Conservation (phyloP, 2,888 invertebrate species). For the Apamea epomidion region DNA sequence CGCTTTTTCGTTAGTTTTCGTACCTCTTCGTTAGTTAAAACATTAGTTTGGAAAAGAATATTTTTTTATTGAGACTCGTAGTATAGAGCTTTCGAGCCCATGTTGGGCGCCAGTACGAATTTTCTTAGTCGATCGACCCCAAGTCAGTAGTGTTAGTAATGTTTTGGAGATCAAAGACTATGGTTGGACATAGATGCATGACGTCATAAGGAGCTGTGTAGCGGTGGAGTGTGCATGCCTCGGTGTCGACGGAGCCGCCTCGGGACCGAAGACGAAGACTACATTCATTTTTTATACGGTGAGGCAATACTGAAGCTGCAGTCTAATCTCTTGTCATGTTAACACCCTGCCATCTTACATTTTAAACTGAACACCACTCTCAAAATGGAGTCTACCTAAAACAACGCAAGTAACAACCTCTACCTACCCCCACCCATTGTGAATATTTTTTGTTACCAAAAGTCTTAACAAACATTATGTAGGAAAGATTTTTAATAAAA, state of each 20-base stretch:
- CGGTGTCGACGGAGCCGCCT: conserved; percentile 70
- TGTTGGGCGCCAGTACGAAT: conserved; percentile 79
- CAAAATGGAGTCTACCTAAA: background rate
- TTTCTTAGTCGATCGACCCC: conserved; percentile 71
- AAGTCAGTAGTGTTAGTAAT: conserved; percentile 69
- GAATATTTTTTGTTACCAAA: conserved; percentile 1
- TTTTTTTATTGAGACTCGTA: conserved; percentile 77
- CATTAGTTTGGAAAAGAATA: conserved; percentile 70
- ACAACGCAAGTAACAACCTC: background rate
- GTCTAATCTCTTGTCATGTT: conserved; percentile 64
- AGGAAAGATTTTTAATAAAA: conserved; percentile 6
- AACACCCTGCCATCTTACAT: conserved; percentile 13
- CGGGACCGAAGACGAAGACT: conserved; percentile 72
- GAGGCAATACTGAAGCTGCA: conserved; percentile 74
- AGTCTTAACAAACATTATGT: background rate
- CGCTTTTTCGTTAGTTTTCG: conserved; percentile 85
- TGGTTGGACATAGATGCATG: conserved; percentile 85
- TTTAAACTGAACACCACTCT: background rate
- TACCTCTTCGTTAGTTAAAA: conserved; percentile 73
- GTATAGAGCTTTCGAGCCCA: conserved; percentile 82
- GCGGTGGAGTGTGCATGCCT: conserved; percentile 84
- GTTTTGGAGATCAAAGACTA: conserved; percentile 66
- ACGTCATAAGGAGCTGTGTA: conserved; percentile 76
- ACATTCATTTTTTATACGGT: conserved; percentile 70
- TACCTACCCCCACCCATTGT: background rate